A percentile compares a stretch with the other conserved stretches of the same genome.
Conservation (phyloP, 2,113 vertebrate species). For the Entelurus aequoreus region DNA sequence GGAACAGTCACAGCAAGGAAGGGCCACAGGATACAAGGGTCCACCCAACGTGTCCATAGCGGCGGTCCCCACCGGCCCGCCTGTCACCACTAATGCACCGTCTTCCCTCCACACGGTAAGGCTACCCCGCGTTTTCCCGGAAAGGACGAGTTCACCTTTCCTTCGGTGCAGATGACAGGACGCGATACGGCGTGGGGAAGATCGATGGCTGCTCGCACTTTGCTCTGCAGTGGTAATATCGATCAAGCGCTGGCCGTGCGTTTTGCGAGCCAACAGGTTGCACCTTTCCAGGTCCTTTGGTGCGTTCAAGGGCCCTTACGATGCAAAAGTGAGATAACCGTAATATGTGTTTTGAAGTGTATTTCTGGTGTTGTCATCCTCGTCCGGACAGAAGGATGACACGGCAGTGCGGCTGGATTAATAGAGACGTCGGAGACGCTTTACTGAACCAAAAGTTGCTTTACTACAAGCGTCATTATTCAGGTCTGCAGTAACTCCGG, state of each 20-base stretch:
- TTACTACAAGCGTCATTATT: no score
- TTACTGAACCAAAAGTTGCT: no score
- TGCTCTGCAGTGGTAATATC: conserved; percentile 11
- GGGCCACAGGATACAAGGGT: conserved; percentile 71
- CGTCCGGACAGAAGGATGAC: no score
- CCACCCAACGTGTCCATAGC: conserved; percentile 63
- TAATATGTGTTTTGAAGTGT: no score
- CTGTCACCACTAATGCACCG: conserved; percentile 78
- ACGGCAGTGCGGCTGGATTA: no score
- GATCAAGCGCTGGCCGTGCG: conserved; percentile 17
- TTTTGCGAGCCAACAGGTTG: conserved; percentile 17
- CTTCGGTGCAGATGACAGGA: conserved; percentile 68
- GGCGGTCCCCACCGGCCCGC: conserved; percentile 55
- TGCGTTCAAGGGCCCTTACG: no score
- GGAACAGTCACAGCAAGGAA: conserved; percentile 66
- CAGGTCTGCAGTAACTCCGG: no score
- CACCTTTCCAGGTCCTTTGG: no score
- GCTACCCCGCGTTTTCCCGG: conserved; percentile 74
- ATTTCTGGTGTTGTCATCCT: no score
- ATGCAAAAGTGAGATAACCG: no score
- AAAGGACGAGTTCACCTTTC: conserved; percentile 78
- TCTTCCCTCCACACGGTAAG: conserved; percentile 65
- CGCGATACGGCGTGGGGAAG: conserved; percentile 56
- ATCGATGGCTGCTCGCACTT: conserved; percentile 58
- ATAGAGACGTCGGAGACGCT: no score